Conservation (phyloP, 2,113 vertebrate genomes). For the Chlamydotis undulata region DNA sequence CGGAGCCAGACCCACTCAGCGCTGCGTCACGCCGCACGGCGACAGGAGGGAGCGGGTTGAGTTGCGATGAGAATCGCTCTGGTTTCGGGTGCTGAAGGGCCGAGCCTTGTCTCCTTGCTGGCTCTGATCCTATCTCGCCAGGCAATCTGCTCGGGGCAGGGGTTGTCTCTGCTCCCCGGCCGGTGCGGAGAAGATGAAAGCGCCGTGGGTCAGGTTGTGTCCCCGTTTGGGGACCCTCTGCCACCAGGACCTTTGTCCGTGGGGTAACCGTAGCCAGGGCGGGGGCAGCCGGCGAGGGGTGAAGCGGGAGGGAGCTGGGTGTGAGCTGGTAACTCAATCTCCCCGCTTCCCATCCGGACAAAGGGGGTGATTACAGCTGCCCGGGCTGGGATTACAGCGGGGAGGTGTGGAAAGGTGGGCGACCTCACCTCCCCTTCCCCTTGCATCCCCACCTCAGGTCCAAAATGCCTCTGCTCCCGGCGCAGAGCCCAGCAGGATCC, state of each 20-base stretch:
- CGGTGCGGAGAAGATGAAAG: background rate
- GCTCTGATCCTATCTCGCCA: background rate
- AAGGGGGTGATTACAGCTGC: background rate
- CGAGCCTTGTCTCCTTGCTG: background rate
- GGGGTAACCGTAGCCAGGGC: background rate
- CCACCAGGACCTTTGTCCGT: background rate
- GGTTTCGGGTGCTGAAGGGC: background rate
- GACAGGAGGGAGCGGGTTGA: rapidly evolving
- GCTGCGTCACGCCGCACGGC: rapidly evolving
- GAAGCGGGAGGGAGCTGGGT: background rate
- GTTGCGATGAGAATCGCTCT: background rate
- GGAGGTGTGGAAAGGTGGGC: background rate
- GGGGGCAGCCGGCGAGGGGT: background rate
- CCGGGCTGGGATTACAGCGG: background rate
- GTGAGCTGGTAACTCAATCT: background rate
- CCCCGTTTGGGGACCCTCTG: background rate
- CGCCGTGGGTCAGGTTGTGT: rapidly evolving
- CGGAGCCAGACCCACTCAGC: rapidly evolving
- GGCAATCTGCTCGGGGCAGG: background rate
- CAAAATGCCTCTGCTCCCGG: background rate
- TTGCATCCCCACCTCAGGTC: background rate
- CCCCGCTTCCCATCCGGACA: background rate
- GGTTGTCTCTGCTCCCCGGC: background rate
- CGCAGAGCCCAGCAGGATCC: background rate
- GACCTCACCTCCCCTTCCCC: background rate